phyloP scores from a whole-genome alignment of 2,113 vertebrate genomes.

The Heteronetta atricapilla region DNA sequence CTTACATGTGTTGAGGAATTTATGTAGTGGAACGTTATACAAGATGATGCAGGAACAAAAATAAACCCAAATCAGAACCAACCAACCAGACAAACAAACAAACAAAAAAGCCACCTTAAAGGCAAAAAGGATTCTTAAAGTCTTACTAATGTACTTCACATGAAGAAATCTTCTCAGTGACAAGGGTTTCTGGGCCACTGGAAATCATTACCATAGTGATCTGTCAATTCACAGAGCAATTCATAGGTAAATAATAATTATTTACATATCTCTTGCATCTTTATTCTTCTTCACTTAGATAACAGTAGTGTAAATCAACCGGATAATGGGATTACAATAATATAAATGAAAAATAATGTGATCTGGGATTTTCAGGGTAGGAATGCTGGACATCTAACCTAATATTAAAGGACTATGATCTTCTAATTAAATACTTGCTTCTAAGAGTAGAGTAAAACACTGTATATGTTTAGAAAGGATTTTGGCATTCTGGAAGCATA shows the following conservation, averaged over 20 bases:
- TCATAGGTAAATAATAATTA: background rate
- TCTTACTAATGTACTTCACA: background rate
- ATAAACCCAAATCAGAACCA: background rate
- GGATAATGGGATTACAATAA: background rate
- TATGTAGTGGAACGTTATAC: background rate
- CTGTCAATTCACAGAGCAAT: background rate
- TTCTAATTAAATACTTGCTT: background rate
- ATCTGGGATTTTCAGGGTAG: background rate
- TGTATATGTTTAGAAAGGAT: background rate
- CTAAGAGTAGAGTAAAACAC: background rate
- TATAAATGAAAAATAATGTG: background rate
- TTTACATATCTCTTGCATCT: background rate
- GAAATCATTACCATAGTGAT: background rate
- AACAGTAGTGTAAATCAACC: background rate
- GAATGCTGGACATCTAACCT: background rate
- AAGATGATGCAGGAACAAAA: background rate
- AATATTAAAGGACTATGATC: background rate
- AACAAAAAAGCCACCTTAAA: background rate
- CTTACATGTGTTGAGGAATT: background rate
- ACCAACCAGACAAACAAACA: background rate
- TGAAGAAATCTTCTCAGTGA: background rate
- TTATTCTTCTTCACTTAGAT: background rate
- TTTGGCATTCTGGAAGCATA: background rate
- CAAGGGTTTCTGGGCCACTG: background rate
- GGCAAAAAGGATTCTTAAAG: background rate